These are phyloP conservation scores for Mesocricetus auratus DNA, from an alignment of 2,113 vertebrate genomes.

Conservation along the genomic window DNA sequence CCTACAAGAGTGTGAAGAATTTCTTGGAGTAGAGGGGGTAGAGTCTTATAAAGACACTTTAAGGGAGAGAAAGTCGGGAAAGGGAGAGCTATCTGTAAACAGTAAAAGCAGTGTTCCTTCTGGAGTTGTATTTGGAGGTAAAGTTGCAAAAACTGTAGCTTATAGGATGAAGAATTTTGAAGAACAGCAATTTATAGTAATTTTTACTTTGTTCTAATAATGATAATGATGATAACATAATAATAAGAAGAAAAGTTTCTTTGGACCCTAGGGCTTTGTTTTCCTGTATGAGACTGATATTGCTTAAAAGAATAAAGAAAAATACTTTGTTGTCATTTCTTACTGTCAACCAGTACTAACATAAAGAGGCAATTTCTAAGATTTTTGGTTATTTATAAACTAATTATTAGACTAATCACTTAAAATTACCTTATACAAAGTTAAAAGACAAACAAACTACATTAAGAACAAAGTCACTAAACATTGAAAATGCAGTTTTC, in stretches of 20 bases:
- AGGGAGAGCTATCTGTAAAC: not conserved
- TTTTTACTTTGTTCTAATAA: not conserved
- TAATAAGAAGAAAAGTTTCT: not conserved
- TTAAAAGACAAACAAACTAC: not conserved
- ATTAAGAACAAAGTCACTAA: not conserved
- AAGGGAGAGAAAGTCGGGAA: not conserved
- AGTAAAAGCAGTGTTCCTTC: not conserved
- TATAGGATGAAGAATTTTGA: not conserved
- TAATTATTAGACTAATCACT: not conserved
- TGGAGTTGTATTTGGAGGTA: not conserved
- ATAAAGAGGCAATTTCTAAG: not conserved
- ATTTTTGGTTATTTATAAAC: not conserved
- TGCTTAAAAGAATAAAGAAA: not conserved
- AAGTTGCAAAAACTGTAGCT: not conserved
- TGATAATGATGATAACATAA: not conserved
- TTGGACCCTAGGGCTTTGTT: not conserved
- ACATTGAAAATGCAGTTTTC: not conserved
- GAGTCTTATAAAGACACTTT: not conserved
- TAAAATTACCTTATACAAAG: not conserved
- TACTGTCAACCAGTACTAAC: not conserved
- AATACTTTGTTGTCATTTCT: not conserved
- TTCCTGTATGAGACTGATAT: not conserved
- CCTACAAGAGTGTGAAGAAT: not conserved
- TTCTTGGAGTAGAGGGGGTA: not conserved
- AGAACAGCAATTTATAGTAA: not conserved